Evolutionary conservation across 2,797 vertebrate genomes (phyloP), one percentile per base, ranked within the genome.

Genomic region (Pelobates cultripes): DNA sequence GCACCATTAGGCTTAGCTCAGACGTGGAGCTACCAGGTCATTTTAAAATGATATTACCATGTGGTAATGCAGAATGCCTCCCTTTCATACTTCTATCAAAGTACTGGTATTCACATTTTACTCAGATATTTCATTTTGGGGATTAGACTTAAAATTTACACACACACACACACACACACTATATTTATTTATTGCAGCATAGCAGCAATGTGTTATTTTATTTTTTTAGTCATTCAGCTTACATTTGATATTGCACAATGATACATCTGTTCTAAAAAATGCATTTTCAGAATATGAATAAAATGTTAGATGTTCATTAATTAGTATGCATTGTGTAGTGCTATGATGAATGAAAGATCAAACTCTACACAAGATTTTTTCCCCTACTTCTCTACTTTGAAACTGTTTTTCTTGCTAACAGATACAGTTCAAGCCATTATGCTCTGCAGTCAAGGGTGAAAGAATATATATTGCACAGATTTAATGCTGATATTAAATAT

Each of bases 391-490:
- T 40, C n/a, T 28, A 40, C 61, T 7, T 64, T 28, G 61, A 40
- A 64, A 57, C 51, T 6, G 43, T 61, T 80, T 57, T 60, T n/a
- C 57, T 81, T 81, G 44, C 47, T 57, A 61, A 1, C 74, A 87
- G 87, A 88, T 78, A 86, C 73, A 41, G 47, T 81, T 81, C 80
- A 82, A 47, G 74, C 86, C 67, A 1, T 83, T 87, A 84, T 74
- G 78, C 72, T 86, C 82, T 67, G 77, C 4, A 82, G 74, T 71
- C 84, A 87, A 86, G 86, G 86, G 85, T 75, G 68, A 85, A 89
- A 55, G 75, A 89, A 90, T 88, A 88, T 85, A 82, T 82, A 85
- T 87, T 81, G 85, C n/a, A 87, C 84, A 87, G 84, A 80, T 85
- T 85, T 78, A 86, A 70, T 55, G 12, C 57, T 75, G 82, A 90